Evolutionary conservation across 2,113 vertebrate genomes (phyloP).

Genomic region (Thamnophis sirtalis): DNA sequence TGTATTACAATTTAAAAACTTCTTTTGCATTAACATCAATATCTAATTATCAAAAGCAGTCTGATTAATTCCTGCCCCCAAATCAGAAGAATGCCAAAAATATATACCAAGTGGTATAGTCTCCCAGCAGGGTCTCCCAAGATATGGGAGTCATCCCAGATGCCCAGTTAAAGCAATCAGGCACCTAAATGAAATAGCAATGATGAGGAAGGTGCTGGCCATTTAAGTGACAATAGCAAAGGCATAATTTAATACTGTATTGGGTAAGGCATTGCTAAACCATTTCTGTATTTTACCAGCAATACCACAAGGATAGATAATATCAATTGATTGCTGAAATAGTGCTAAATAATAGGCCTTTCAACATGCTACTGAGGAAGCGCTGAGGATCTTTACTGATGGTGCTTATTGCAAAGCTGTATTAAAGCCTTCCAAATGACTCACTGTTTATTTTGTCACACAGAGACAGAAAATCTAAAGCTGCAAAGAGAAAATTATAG

Average conservation of each 20-base stretch:
- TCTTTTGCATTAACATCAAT: not conserved
- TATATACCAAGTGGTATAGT: not conserved
- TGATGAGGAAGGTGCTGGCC: not conserved
- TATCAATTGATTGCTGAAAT: not conserved
- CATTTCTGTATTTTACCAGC: not conserved
- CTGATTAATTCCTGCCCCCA: not conserved
- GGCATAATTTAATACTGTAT: not conserved
- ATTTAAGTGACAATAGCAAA: not conserved
- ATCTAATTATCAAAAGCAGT: not conserved
- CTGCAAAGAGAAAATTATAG: not conserved
- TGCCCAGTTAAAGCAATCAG: not conserved
- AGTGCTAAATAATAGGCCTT: not conserved
- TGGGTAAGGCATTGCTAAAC: not conserved
- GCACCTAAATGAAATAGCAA: not conserved
- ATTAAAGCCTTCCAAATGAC: not conserved
- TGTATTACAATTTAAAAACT: not conserved
- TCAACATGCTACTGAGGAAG: not conserved
- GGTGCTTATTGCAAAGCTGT: not conserved
- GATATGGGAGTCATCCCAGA: not conserved
- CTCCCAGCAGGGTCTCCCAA: not conserved
- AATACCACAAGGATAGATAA: not conserved
- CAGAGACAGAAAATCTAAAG: not conserved
- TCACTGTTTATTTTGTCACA: not conserved
- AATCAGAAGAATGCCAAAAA: not conserved
- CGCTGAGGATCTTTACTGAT: not conserved